These are phyloP conservation scores for Epinephelus cyanopodus DNA, from an alignment of 2,113 vertebrate species.

Conservation along the genomic window DNA sequence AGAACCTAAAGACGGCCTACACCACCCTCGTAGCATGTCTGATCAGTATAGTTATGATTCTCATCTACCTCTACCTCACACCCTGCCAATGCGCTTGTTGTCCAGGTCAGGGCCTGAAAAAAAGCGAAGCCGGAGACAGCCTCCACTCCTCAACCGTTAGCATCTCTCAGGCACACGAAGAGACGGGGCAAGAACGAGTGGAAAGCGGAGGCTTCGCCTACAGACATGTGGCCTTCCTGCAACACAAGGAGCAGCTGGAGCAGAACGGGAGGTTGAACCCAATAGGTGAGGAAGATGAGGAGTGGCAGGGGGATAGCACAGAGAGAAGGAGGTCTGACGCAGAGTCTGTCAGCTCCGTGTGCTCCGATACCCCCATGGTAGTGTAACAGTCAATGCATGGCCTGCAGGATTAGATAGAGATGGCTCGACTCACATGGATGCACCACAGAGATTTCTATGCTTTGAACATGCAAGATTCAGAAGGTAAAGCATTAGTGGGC, in stretches of 20 bases:
- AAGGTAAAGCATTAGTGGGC: slow-evolving; percentile 20
- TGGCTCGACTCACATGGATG: neutral
- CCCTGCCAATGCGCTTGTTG: slow-evolving; percentile 92
- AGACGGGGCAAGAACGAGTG: slow-evolving; percentile 48
- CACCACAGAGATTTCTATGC: neutral
- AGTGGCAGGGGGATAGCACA: slow-evolving; percentile 68
- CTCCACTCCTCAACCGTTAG: slow-evolving; percentile 93
- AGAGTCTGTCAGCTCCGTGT: slow-evolving; percentile 93
- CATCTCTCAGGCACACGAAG: slow-evolving; percentile 87
- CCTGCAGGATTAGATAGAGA: neutral
- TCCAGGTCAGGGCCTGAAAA: slow-evolving; percentile 82
- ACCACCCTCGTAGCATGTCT: slow-evolving; percentile 95
- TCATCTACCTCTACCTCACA: slow-evolving; percentile 96
- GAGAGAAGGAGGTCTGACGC: slow-evolving; percentile 91
- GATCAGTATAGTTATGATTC: slow-evolving; percentile 92
- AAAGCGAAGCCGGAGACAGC: slow-evolving; percentile 88
- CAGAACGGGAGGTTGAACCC: slow-evolving; percentile 93
- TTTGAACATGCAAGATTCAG: slow-evolving; percentile 31
- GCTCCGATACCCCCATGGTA: slow-evolving; percentile 96
- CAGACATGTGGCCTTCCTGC: slow-evolving; percentile 83
- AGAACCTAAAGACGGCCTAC: slow-evolving; percentile 95
- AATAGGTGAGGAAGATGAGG: slow-evolving; percentile 83
- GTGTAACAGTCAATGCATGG: slow-evolving; percentile 78
- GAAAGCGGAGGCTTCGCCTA: slow-evolving; percentile 73
- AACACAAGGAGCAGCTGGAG: slow-evolving; percentile 83